Evolutionary conservation across 2,888 invertebrate species (phyloP), one percentile per base, ranked within the genome.

Genomic region (Cybosia mesomella): DNA sequence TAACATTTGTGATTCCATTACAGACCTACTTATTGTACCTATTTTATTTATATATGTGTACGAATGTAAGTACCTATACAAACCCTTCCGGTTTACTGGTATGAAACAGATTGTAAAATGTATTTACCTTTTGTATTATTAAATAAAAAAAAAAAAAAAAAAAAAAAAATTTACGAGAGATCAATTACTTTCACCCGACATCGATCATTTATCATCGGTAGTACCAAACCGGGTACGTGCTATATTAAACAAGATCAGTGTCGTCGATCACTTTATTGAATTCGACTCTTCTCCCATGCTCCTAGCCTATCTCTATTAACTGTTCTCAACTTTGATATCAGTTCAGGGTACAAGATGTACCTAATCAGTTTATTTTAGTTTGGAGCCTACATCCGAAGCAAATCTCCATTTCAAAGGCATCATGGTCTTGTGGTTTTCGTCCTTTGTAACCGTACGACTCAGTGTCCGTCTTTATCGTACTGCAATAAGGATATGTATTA

Each of bases 401-500:
- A 66, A 63, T 66, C 49, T 66, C 64, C 39, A 57, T 32, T 62
- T 58, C 43, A 32, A 68, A 78, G 67, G 73, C 61, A 61, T 67
- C 64, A 58, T 54, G 57, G 55, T 28, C 28, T 28, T 70, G 62
- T 61, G 66, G 55, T 49, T 61, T 65, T 71, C 65, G 66, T 64
- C 66, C 68, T 73, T 74, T 73, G 76, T 76, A 28, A 66, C 57
- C 69, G 66, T 61, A 67, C 61, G 55, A 68, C 68, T 75, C n/a
- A n/a, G 77, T 79, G 75, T 82, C 75, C 71, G 75, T 76, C 81
- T 80, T 83, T 83, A 84, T 81, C 72, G 77, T 69, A 64, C 66
- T 72, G 79, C 83, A 83, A 85, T 85, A 80, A 80, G 82, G 74
- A 81, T 83, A 84, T 86, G 83, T 83, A 85, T 85, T 84, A 86